Percentiles rank a stretch among this genome's conserved stretches.
Evolutionary conservation across 1,140 invertebrate genomes (phyloP).

Genomic region (Zaprionus tsacasi): DNA sequence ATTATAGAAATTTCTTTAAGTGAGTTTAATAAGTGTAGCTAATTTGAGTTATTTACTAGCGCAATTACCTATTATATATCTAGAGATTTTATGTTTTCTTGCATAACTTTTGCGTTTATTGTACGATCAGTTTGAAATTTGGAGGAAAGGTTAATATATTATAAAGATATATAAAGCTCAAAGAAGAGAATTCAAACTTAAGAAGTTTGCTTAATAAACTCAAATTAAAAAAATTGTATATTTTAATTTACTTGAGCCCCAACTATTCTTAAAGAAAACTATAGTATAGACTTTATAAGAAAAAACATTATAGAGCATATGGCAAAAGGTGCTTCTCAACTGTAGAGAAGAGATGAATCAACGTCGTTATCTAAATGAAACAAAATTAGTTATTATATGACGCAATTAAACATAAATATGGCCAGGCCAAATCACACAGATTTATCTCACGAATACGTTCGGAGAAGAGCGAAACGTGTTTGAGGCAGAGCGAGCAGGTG

Average conservation of each 20-base stretch:
- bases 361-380: constrained; percentile 64
- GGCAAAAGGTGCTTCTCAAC: too few relatives aligned
- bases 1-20: constrained; percentile 17
- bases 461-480: constrained; percentile 66
- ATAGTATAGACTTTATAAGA: too few relatives aligned
- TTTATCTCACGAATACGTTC: constrained; percentile 64
- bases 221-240: too few relatives aligned
- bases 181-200: too few relatives aligned
- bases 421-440: constrained; percentile 35
- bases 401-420: constrained; percentile 75
- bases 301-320: too few relatives aligned
- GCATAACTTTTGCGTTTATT: too few relatives aligned
- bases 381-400: constrained; percentile 70
- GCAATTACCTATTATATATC: constrained; percentile 31
- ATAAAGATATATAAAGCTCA: too few relatives aligned
- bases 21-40: constrained; percentile 1
- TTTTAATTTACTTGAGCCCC: too few relatives aligned
- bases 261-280: too few relatives aligned
- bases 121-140: too few relatives aligned
- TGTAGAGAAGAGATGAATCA: constrained; percentile 9
- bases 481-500: constrained; percentile 58
- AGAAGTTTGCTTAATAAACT: too few relatives aligned
- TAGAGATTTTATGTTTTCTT: background rate
- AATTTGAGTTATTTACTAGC: constrained; percentile 53
- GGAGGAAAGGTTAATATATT: too few relatives aligned